Evolutionary conservation across 1,140 invertebrate genomes (phyloP).

Genomic region (Musca vetustissima): DNA sequence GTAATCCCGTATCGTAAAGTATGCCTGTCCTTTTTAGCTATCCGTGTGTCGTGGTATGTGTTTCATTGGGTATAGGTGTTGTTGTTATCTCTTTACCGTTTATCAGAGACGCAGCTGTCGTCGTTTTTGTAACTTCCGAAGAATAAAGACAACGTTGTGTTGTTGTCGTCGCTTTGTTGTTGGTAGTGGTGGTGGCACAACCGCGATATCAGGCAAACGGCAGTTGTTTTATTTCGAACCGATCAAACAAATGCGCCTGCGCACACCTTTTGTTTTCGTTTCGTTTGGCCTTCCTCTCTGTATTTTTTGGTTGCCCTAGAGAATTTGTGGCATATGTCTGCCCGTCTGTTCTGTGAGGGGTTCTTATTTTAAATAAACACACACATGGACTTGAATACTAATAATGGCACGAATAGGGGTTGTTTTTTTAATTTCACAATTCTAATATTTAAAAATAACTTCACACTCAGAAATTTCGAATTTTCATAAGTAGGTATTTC

Average conservation of each 20-base stretch:
- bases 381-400: too few species aligned
- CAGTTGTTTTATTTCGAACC: constrained; percentile 16
- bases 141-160: neutral
- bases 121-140: constrained; percentile 21
- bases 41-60: too few species aligned
- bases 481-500: too few species aligned
- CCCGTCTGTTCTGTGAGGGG: too few species aligned
- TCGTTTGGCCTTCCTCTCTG: neutral
- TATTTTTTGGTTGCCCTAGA: too few species aligned
- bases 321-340: too few species aligned
- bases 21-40: too few species aligned
- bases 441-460: too few species aligned
- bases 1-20: constrained; percentile 6
- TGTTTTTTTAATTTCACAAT: neutral
- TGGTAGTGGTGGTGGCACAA: too few species aligned
- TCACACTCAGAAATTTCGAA: too few species aligned
- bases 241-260: neutral
- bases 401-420: neutral
- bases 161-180: too few species aligned
- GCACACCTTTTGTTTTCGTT: constrained; percentile 12
- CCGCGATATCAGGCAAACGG: neutral
- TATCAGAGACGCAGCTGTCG: neutral
- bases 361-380: too few species aligned
- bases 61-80: neutral
- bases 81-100: neutral